Percentiles rank a stretch among this genome's conserved stretches.
Conservation (phyloP, 2,113 vertebrate species). For the Henicopernis longicauda region DNA sequence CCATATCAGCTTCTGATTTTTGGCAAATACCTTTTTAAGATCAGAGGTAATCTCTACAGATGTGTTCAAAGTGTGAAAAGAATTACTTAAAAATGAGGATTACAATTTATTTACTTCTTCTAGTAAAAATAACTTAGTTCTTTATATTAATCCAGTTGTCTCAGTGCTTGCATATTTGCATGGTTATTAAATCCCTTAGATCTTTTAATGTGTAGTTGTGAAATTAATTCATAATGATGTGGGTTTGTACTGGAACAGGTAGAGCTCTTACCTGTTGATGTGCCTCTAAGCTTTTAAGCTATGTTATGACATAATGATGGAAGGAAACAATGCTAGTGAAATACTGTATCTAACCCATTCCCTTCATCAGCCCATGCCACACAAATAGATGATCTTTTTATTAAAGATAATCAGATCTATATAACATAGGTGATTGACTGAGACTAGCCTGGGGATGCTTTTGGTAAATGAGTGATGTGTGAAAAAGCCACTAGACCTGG, state of each 20-base stretch:
- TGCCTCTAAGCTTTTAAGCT: neutral
- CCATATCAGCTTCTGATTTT: neutral
- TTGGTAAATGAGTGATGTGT: neutral
- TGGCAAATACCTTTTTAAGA: neutral
- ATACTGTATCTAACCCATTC: neutral
- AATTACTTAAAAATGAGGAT: neutral
- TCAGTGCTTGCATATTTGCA: neutral
- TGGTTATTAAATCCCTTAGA: neutral
- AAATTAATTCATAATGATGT: neutral
- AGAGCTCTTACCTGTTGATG: neutral
- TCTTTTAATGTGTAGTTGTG: neutral
- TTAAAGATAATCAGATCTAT: neutral
- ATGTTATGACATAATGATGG: neutral
- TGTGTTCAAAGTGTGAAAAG: neutral
- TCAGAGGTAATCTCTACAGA: neutral
- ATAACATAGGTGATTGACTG: neutral
- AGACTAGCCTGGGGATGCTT: neutral
- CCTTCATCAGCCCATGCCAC: neutral
- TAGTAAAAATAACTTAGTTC: neutral
- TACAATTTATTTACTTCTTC: neutral
- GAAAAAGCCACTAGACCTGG: neutral
- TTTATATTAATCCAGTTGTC: neutral
- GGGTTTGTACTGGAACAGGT: neutral
- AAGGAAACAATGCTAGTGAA: neutral
- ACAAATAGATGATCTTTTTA: neutral